phyloP scores from a whole-genome alignment of 2,888 invertebrate species.

The Nemurella pictetii region DNA sequence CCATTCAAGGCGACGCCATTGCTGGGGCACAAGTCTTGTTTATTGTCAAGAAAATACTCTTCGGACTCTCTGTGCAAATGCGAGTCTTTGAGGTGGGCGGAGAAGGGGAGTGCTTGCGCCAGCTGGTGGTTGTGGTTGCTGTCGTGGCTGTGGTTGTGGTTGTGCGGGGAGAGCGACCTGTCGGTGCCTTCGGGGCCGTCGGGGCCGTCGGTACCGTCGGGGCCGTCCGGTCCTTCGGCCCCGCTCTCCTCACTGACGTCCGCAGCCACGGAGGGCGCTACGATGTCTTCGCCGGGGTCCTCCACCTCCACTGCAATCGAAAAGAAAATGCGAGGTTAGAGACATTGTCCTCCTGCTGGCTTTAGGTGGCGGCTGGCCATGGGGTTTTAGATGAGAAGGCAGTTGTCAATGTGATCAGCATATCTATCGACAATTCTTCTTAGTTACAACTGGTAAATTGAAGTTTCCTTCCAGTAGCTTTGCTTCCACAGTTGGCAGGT shows the following conservation, averaged over 20 bases:
- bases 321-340: conserved; percentile 37
- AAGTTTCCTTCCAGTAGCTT: no score
- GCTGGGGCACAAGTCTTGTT: background rate
- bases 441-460: no score
- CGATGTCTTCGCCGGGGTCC: conserved; percentile 46
- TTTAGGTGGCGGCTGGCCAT: no score
- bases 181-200: conserved; percentile 33
- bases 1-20: background rate
- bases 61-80: no score
- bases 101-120: background rate
- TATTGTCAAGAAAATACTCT: no score
- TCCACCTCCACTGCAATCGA: conserved; percentile 52
- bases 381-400: no score
- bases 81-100: background rate
- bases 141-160: conserved; percentile 50
- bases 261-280: conserved; percentile 46
- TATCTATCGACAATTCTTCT: no score
- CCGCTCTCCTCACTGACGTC: conserved; percentile 44
- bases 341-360: background rate
- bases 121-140: conserved; percentile 41
- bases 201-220: conserved; percentile 40
- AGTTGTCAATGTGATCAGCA: no score
- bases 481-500: no score
- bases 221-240: conserved; percentile 42
- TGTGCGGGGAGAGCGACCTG: conserved; percentile 46